Conservation (phyloP, 2,888 invertebrate genomes). For the Drosophila cognata region DNA sequence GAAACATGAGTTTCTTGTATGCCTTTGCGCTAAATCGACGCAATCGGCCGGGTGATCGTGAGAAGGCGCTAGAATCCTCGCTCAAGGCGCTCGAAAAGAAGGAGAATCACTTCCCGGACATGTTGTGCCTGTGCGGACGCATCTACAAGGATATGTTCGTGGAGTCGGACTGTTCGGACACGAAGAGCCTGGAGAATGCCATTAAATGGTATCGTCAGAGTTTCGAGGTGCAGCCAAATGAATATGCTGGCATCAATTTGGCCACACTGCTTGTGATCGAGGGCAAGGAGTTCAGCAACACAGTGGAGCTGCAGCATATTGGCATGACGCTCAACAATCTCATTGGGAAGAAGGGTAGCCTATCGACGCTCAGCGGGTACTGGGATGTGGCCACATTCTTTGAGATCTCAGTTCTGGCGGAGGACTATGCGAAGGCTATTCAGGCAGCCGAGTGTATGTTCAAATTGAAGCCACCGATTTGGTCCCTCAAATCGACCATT, state of each 20-base stretch:
- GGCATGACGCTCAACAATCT: slow-evolving; percentile 98
- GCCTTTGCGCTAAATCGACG: slow-evolving; percentile 99
- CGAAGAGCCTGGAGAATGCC: slow-evolving; percentile 94
- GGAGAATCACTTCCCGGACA: slow-evolving; percentile 98
- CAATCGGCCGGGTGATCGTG: slow-evolving; percentile 96
- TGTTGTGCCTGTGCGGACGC: slow-evolving; percentile 98
- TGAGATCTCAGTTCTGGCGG: slow-evolving; percentile 98
- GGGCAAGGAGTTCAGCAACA: slow-evolving; percentile 97
- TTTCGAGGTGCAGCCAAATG: slow-evolving; percentile 99
- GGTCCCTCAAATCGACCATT: slow-evolving; percentile 98
- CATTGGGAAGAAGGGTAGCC: slow-evolving; percentile 98
- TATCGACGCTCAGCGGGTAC: slow-evolving; percentile 96
- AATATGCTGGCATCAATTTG: slow-evolving; percentile 99
- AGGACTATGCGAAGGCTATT: slow-evolving; percentile 98
- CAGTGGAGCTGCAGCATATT: slow-evolving; percentile 95
- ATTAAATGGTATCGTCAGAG: slow-evolving; percentile 99
- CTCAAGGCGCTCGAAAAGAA: slow-evolving; percentile 95
- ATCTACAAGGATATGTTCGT: slow-evolving; percentile 99
- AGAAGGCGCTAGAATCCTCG: slow-evolving; percentile 96
- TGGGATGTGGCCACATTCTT: slow-evolving; percentile 99
- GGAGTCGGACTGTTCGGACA: slow-evolving; percentile 96
- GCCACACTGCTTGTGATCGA: slow-evolving; percentile 98
- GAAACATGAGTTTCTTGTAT: slow-evolving; percentile 96
- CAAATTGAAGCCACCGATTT: slow-evolving; percentile 94
- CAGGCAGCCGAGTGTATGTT: slow-evolving; percentile 98